Percentiles rank a stretch among this genome's conserved stretches.
Evolutionary conservation across 2,113 vertebrate species (phyloP).

Genomic region (Micronycteris hirsuta): DNA sequence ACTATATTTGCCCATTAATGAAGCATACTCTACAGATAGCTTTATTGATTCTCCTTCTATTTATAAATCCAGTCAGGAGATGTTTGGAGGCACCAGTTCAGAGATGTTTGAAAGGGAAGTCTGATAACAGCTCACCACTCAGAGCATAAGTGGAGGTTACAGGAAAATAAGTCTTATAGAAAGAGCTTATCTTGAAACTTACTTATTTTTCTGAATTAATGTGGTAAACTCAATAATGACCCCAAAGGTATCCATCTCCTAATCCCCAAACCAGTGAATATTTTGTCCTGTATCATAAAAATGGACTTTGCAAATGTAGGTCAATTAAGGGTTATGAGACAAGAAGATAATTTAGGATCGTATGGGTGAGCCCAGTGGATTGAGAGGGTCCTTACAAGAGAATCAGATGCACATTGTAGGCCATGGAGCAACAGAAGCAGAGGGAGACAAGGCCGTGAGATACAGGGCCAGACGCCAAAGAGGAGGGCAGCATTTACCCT

Average conservation of each 20-base stretch:
- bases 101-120: not conserved
- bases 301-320: not conserved
- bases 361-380: rapidly evolving
- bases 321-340: not conserved
- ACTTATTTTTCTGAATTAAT: not conserved
- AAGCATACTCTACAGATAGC: not conserved
- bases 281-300: not conserved
- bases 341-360: not conserved
- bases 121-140: not conserved
- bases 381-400: not conserved
- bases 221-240: not conserved
- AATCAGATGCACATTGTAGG: not conserved
- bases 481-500: not conserved
- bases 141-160: not conserved
- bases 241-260: not conserved
- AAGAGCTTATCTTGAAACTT: not conserved
- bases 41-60: not conserved
- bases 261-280: not conserved
- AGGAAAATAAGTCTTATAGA: not conserved
- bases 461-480: not conserved
- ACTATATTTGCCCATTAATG: not conserved
- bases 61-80: not conserved
- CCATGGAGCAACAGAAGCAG: not conserved
- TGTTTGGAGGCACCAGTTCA: not conserved
- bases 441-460: not conserved